These are phyloP conservation scores for Botrylloides violaceus DNA, from an alignment of 23 tunicate genomes.

Conservation along the genomic window DNA sequence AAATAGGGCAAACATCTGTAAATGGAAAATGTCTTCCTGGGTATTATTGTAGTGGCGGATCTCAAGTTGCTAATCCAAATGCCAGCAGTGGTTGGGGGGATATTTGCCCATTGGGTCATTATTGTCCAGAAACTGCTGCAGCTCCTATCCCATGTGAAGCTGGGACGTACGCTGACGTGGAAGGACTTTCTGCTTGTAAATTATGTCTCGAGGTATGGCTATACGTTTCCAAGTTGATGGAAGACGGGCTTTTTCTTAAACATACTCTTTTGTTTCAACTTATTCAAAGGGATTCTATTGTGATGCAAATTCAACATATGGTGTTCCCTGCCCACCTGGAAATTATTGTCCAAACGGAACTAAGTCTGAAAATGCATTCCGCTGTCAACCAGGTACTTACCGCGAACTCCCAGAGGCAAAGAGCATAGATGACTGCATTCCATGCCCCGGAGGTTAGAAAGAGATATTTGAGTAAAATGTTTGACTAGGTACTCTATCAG, in stretches of 20 bases:
- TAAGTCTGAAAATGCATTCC: neutral
- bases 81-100: constrained; percentile 51
- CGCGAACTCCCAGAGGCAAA: constrained; percentile 35
- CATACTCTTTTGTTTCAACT: too few species aligned
- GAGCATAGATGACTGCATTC: constrained; percentile 15
- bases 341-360: constrained; percentile 61
- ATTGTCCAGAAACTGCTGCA: constrained; percentile 48
- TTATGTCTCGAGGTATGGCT: constrained; percentile 37
- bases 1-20: constrained; percentile 17
- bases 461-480: too few species aligned
- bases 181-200: constrained; percentile 45
- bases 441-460: constrained; percentile 59
- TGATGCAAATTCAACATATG: constrained; percentile 13
- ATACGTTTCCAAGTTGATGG: neutral
- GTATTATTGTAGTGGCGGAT: constrained; percentile 66
- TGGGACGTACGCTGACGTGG: constrained; percentile 49
- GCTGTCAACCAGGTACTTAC: constrained; percentile 63
- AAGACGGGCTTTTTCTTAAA: too few species aligned
- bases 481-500: too few species aligned
- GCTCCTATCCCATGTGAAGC: constrained; percentile 31
- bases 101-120: constrained; percentile 61
- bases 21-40: constrained; percentile 54
- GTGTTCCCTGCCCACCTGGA: constrained; percentile 54
- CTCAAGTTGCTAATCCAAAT: constrained; percentile 52
- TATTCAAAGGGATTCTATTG: constrained; percentile 81